Percentiles rank a stretch among this genome's conserved stretches.
Evolutionary conservation across 2,888 invertebrate genomes (phyloP).

Genomic region (Brachylomia viminalis): DNA sequence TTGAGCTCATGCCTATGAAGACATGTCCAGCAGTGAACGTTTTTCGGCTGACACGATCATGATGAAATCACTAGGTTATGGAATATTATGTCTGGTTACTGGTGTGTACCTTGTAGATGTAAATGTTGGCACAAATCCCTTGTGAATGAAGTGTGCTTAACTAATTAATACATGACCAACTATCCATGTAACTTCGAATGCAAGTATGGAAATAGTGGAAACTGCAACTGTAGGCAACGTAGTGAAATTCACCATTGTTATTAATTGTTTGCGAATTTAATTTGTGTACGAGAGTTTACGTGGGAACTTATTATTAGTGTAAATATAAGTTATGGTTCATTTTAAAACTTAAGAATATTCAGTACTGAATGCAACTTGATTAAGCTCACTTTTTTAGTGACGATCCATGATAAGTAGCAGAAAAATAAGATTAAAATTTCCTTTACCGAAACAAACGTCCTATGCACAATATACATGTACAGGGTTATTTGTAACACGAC

Average conservation of each 20-base stretch:
- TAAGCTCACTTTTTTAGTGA: not conserved
- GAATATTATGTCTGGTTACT: not conserved
- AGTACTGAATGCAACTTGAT: not conserved
- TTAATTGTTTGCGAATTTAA: constrained; percentile 14
- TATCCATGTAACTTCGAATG: constrained; percentile 5
- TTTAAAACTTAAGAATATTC: not conserved
- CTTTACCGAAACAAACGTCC: too few relatives aligned
- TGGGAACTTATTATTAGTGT: too few relatives aligned
- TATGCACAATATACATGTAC: too few relatives aligned
- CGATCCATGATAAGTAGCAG: not conserved
- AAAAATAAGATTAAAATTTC: too few relatives aligned
- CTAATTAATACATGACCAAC: constrained; percentile 9
- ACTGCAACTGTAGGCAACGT: constrained; percentile 16
- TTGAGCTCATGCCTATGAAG: not conserved
- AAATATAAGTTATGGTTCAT: not conserved
- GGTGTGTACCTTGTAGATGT: not conserved
- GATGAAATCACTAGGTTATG: not conserved
- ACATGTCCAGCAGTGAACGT: not conserved
- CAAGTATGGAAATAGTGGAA: constrained; percentile 13
- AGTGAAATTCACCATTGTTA: constrained; percentile 5
- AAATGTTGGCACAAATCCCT: not conserved
- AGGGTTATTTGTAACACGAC: too few relatives aligned
- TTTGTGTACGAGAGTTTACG: not conserved
- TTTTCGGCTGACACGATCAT: not conserved
- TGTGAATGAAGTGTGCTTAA: not conserved